Percentiles rank a stretch among this genome's conserved stretches.
phyloP scores from a whole-genome alignment of 2,797 vertebrate species.

The Linurgus olivaceus region DNA sequence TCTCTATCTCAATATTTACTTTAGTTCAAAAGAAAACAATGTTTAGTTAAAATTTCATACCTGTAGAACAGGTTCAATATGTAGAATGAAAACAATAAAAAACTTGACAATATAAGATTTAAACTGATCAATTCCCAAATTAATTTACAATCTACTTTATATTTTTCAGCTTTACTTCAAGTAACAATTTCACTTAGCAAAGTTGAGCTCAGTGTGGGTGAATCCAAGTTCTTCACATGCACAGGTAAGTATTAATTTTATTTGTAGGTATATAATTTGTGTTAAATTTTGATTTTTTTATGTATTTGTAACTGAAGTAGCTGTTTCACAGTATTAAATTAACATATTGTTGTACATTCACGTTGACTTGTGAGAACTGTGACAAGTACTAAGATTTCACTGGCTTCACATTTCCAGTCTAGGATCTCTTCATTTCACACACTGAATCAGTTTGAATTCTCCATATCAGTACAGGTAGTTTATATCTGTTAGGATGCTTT shows the following conservation, averaged over 20 bases:
- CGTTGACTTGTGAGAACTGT: neutral
- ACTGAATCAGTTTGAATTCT: neutral
- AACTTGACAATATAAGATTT: neutral
- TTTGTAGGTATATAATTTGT: neutral
- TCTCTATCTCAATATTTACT: neutral
- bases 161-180: slow-evolving; percentile 89
- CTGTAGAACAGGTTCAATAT: neutral
- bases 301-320: neutral
- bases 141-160: slow-evolving; percentile 14
- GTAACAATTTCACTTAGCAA: slow-evolving; percentile 98
- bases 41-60: neutral
- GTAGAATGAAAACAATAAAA: neutral
- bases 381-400: neutral
- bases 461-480: neutral
- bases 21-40: neutral
- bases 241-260: slow-evolving; percentile 83
- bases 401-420: neutral
- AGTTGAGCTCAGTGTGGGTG: slow-evolving; percentile 96
- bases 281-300: neutral
- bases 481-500: neutral
- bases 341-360: neutral
- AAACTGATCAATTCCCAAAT: neutral
- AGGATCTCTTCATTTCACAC: neutral
- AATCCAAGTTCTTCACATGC: slow-evolving; percentile 99
- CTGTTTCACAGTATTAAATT: neutral